Base-by-base conservation (phyloP, 2,113 vertebrate genomes). In the Gnathonemus echidnorhynchus region DNA sequence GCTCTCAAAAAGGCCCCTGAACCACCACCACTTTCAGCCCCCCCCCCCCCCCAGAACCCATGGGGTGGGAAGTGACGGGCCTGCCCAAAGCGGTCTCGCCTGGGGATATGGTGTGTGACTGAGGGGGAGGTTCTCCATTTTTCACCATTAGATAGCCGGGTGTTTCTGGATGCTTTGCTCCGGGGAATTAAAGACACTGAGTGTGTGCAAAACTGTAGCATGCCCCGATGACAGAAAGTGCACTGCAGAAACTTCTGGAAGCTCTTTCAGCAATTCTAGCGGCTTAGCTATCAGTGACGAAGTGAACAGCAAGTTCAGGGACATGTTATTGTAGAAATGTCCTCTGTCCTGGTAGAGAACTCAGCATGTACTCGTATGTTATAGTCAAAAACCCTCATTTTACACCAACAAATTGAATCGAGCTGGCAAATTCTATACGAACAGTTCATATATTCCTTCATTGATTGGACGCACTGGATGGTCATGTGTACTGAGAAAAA, bases 231-330 rank as follows among this genome's bases (percentile, higher is more conserved):
- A 39, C 80, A 70, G 83, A 66, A 39, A 70, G 2, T 48, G 42
- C 42, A 46, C 52, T 90, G 56, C 19, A 42, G 74, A 42, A 80
- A 74, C 84, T 56, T 90, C 84, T 49, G 42, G 88, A 66, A 87
- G 17, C 84, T 13, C n/a, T 35, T 74, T 70, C 45, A 70, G 35
- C 13, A n/a, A 52, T 74, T 86, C 58, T 49, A 31, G 42, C 49
- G 10, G 42, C 35, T 50, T 49, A n/a, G 31, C 74, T 85, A 85
- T 74, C 45, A 74, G 48, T 24, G 45, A 24, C 46, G 27, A 46
- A 11, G 24, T 10, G 11, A 62, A 27, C 56, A 19, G 49, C 27
- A 21, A 49, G 35, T 35, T 56, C 24, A 45, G 85, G 46, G 24
- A 19, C n/a, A 42, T 46, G 31, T 56, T 90, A 27, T 19, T 85